Evolutionary conservation across 2,888 invertebrate genomes (phyloP).

Genomic region (Leptinotarsa haldemani): DNA sequence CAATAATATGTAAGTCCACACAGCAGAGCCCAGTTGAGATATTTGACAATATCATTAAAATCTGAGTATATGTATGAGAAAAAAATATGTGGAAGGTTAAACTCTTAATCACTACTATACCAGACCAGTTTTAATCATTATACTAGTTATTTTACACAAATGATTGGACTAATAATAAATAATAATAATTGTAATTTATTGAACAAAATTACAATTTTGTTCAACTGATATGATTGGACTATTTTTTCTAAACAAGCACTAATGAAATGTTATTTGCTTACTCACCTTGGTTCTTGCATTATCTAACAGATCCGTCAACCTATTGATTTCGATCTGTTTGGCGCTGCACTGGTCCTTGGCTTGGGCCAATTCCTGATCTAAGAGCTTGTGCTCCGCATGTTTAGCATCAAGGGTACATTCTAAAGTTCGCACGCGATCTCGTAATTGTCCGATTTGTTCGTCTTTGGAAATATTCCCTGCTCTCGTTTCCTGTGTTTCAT

Average conservation of each 20-base stretch:
- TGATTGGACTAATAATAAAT: too few relatives aligned
- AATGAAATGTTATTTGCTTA: background rate
- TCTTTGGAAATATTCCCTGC: conserved; percentile 64
- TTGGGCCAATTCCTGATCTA: conserved; percentile 78
- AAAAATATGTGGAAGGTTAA: too few relatives aligned
- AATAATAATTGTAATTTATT: too few relatives aligned
- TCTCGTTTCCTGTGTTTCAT: conserved; percentile 76
- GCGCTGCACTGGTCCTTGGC: conserved; percentile 81
- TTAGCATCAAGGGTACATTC: conserved; percentile 82
- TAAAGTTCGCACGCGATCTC: conserved; percentile 77
- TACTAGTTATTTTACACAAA: too few relatives aligned
- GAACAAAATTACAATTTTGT: too few relatives aligned
- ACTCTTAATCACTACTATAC: background rate
- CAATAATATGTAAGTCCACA: too few relatives aligned
- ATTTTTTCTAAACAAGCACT: too few relatives aligned
- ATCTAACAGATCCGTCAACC: conserved; percentile 81
- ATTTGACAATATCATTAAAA: too few relatives aligned
- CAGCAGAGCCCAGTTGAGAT: too few relatives aligned
- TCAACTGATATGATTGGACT: too few relatives aligned
- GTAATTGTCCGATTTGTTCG: conserved; percentile 74
- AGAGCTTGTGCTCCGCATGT: conserved; percentile 78
- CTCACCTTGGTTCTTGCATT: conserved; percentile 84
- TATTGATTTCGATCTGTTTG: conserved; percentile 82
- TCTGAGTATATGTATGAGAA: too few relatives aligned
- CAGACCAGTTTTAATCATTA: background rate